phyloP scores from a whole-genome alignment of 2,113 vertebrate species.

The Aythya baeri region DNA sequence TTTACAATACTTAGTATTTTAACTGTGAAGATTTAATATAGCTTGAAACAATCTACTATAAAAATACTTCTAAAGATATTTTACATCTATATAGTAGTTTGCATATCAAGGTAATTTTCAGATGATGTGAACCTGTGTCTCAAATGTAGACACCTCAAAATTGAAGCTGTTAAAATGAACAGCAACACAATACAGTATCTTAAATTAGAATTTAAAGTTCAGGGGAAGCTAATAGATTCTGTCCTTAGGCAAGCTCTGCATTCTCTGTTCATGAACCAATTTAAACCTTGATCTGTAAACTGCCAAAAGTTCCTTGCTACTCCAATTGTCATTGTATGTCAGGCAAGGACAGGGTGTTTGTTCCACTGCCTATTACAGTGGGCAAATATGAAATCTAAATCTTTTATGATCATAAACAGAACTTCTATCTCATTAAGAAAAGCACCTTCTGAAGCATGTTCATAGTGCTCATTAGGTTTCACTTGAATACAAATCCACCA shows the following conservation, averaged over 20 bases:
- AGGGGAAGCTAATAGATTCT: background rate
- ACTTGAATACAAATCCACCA: background rate
- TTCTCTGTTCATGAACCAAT: background rate
- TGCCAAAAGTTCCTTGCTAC: background rate
- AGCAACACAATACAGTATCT: background rate
- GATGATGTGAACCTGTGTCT: background rate
- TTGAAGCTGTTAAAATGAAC: background rate
- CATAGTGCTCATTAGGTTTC: background rate
- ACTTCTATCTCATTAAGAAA: background rate
- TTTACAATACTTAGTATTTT: background rate
- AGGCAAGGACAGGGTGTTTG: background rate
- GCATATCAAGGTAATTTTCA: background rate
- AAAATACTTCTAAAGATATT: background rate
- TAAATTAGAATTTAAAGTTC: background rate
- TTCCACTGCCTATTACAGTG: background rate
- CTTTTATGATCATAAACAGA: background rate
- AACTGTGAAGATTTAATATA: background rate
- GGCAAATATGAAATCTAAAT: background rate
- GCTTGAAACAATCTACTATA: background rate
- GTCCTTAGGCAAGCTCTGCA: background rate
- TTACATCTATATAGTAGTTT: background rate
- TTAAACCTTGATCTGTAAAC: background rate
- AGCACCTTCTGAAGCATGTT: background rate
- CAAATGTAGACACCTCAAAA: background rate
- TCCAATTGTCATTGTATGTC: background rate